Percentiles rank a stretch among this genome's conserved stretches.
Evolutionary conservation across 2,797 vertebrate species (phyloP).

Genomic region (Calcarius lapponicus): DNA sequence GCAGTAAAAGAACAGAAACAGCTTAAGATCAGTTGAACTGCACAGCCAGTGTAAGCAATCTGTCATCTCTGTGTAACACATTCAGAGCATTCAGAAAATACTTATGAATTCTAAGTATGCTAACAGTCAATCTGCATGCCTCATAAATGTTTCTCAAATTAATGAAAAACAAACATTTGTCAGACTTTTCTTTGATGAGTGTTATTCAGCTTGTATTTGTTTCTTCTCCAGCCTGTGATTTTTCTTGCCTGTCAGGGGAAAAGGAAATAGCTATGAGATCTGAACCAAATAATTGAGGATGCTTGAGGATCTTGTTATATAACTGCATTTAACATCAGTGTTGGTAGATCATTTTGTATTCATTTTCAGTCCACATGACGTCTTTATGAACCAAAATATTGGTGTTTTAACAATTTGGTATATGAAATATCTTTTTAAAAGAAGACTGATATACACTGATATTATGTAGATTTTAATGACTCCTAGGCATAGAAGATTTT

Average conservation of each 20-base stretch:
- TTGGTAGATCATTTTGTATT: background rate
- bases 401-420: background rate
- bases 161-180: background rate
- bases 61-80: background rate
- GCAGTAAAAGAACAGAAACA: conserved; percentile 9
- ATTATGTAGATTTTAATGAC: background rate
- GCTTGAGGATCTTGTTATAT: background rate
- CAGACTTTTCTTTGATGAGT: conserved; percentile 3
- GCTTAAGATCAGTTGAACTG: background rate
- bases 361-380: background rate
- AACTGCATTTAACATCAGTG: background rate
- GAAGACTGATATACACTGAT: background rate
- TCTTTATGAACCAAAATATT: background rate
- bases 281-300: background rate
- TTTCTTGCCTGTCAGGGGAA: background rate
- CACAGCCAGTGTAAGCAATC: conserved; percentile 11
- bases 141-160: conserved; percentile 29
- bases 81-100: background rate
- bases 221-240: background rate
- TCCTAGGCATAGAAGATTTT: background rate
- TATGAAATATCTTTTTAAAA: background rate
- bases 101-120: background rate
- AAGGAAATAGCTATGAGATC: background rate
- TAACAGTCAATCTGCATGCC: background rate
- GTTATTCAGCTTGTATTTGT: background rate